A percentile compares a stretch with the other conserved stretches of the same genome.
Evolutionary conservation across 64 coral and sea anemone species (phyloP).

Genomic region (Catalaphyllia jardinei): DNA sequence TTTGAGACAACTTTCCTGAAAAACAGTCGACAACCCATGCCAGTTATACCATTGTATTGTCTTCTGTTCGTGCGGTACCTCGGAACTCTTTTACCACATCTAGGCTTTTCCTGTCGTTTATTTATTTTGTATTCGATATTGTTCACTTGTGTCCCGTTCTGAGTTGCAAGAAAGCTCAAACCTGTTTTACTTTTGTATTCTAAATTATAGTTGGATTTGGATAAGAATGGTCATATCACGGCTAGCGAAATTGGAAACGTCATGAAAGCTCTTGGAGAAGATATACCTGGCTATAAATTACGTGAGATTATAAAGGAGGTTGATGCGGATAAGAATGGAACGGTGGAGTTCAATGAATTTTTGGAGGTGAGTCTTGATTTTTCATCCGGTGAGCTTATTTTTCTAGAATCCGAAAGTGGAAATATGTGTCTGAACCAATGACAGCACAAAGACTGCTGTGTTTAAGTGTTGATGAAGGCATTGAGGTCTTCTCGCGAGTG

Average conservation of each 20-base stretch:
- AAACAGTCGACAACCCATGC: background rate
- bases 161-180: too few relatives aligned
- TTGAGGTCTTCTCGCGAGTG: too few relatives aligned
- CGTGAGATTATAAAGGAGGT: slow-evolving; percentile 63
- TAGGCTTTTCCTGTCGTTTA: background rate
- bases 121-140: too few relatives aligned
- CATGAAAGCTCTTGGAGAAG: slow-evolving; percentile 59
- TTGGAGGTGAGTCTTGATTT: slow-evolving; percentile 57
- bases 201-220: slow-evolving; percentile 65
- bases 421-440: background rate
- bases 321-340: slow-evolving; percentile 70
- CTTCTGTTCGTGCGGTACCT: background rate
- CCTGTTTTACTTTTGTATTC: slow-evolving; percentile 2
- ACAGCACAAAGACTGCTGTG: background rate
- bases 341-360: slow-evolving; percentile 84
- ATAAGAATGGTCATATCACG: slow-evolving; percentile 75
- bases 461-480: too few relatives aligned
- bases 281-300: slow-evolving; percentile 80
- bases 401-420: background rate
- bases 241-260: slow-evolving; percentile 39
- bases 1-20: background rate
- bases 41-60: too few relatives aligned
- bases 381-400: background rate
- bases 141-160: too few relatives aligned
- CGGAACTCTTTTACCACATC: background rate